These are phyloP conservation scores for Sinocyclocheilus anophthalmus DNA, from an alignment of 2,113 vertebrate genomes.

Conservation along the genomic window DNA sequence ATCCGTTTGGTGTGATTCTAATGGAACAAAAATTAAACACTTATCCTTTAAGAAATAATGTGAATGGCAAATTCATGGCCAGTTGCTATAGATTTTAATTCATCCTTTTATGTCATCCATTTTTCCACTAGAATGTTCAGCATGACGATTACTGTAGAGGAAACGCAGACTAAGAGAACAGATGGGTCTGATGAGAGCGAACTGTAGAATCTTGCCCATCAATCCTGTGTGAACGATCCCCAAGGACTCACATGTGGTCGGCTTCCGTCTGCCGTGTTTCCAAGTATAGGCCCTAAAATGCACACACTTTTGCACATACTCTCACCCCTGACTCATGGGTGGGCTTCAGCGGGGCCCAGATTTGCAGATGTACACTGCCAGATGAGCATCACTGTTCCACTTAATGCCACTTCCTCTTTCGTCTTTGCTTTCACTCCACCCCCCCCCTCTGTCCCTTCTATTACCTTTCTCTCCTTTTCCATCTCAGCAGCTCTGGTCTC, in stretches of 20 bases:
- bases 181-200: slow-evolving; percentile 44
- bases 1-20: too few species aligned
- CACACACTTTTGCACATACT: neutral
- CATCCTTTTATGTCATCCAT: neutral
- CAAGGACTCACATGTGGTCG: slow-evolving; percentile 41
- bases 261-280: slow-evolving; percentile 42
- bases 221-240: slow-evolving; percentile 32
- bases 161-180: slow-evolving; percentile 34
- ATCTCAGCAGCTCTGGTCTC: slow-evolving; percentile 5
- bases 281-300: slow-evolving; percentile 45
- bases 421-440: neutral
- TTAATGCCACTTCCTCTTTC: neutral
- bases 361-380: slow-evolving; percentile 17
- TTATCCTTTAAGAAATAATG: neutral
- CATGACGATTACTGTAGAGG: neutral
- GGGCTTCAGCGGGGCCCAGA: slow-evolving; percentile 25
- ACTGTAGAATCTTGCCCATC: slow-evolving; percentile 40
- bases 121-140: neutral
- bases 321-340: slow-evolving; percentile 38
- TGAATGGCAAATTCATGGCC: neutral
- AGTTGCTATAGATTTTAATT: neutral
- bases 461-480: neutral
- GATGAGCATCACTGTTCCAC: slow-evolving; percentile 22
- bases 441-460: neutral
- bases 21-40: neutral